phyloP scores from a whole-genome alignment of 2,113 vertebrate species.

The Chascanopsetta lugubris region DNA sequence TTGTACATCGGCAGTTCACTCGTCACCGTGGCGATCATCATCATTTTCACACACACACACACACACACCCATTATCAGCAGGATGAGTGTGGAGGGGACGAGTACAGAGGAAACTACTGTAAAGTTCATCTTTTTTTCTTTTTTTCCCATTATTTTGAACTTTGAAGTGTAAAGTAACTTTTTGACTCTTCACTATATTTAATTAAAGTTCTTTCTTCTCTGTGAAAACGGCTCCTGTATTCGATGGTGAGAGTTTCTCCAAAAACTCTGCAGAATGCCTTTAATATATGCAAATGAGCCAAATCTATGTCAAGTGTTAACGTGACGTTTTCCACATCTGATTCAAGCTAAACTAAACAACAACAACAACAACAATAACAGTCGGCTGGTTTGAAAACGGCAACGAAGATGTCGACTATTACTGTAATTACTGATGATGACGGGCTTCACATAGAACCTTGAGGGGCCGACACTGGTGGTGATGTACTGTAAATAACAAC shows the following conservation, averaged over 20 bases:
- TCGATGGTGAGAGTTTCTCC: conserved; percentile 7
- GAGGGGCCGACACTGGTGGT: too few relatives aligned
- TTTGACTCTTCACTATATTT: conserved; percentile 99
- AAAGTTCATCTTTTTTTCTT: conserved; percentile 92
- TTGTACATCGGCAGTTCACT: conserved; percentile 45
- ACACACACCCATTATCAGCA: conserved; percentile 80
- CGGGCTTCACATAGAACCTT: too few relatives aligned
- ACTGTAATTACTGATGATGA: too few relatives aligned
- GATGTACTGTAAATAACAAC: too few relatives aligned
- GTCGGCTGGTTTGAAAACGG: too few relatives aligned
- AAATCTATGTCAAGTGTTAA: too few relatives aligned
- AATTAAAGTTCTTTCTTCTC: conserved; percentile 99
- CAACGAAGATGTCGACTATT: too few relatives aligned
- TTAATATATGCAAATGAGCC: too few relatives aligned
- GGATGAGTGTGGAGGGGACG: conserved; percentile 47
- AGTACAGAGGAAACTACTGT: conserved; percentile 91
- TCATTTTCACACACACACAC: too few relatives aligned
- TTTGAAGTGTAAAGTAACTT: conserved; percentile 99
- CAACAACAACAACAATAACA: too few relatives aligned
- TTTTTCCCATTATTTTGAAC: conserved; percentile 85
- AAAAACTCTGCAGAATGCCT: background rate
- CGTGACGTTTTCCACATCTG: too few relatives aligned
- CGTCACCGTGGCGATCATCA: conserved; percentile 36
- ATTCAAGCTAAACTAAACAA: too few relatives aligned
- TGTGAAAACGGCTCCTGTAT: conserved; percentile 79